A percentile compares a stretch with the other conserved stretches of the same genome.
phyloP scores from a whole-genome alignment of 2,888 invertebrate genomes.

The Scrobipalpa costella region DNA sequence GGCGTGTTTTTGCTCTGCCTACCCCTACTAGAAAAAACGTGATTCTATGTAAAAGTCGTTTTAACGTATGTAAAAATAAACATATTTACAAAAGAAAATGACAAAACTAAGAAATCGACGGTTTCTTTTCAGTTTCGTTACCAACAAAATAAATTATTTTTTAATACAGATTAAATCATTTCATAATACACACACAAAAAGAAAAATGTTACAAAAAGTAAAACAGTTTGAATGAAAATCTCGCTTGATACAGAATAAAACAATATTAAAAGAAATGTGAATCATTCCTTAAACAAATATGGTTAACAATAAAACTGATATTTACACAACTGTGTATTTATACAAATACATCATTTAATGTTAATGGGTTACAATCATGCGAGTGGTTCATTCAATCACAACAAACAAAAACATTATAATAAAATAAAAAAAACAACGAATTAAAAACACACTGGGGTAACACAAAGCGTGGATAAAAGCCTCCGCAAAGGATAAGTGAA shows the following conservation, averaged over 20 bases:
- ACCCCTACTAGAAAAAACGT: too few species aligned
- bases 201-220: neutral
- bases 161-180: neutral
- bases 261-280: neutral
- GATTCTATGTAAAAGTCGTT: too few species aligned
- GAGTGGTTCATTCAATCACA: constrained; percentile 24
- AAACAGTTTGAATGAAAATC: constrained; percentile 7
- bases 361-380: constrained; percentile 16
- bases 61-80: too few species aligned
- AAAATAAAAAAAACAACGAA: constrained; percentile 39
- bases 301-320: too few species aligned
- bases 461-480: constrained; percentile 57
- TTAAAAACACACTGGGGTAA: constrained; percentile 40
- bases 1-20: too few species aligned
- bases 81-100: too few species aligned
- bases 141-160: too few species aligned
- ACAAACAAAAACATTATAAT: constrained; percentile 29
- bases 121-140: too few species aligned
- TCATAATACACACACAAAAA: neutral
- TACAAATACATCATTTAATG: neutral
- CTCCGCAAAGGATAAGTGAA: constrained; percentile 82
- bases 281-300: neutral
- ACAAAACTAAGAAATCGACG: constrained; percentile 28
- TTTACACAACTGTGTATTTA: neutral
- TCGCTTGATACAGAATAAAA: neutral